Conservation (phyloP, 2,888 invertebrate genomes). For the Eristalis tenax region DNA sequence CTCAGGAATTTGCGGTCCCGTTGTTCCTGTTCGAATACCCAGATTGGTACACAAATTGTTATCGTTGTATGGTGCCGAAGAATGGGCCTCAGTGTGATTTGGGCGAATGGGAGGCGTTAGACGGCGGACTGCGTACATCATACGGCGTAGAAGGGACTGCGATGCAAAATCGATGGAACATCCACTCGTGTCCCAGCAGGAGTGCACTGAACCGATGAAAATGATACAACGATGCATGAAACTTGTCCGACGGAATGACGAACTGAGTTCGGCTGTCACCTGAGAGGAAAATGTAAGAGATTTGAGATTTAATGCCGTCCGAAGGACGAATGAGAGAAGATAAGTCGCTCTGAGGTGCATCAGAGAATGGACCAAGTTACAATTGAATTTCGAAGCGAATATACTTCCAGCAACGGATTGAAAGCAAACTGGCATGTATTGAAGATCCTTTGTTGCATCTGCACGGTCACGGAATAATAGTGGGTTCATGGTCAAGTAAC, state of each 20-base stretch:
- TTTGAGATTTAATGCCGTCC: background rate
- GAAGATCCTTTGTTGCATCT: background rate
- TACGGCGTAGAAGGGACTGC: background rate
- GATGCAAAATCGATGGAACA: conserved; percentile 9
- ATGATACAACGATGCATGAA: background rate
- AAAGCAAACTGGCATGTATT: background rate
- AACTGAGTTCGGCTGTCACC: background rate
- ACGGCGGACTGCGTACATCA: background rate
- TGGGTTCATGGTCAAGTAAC: no score
- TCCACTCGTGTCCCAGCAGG: background rate
- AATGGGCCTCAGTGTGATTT: no score
- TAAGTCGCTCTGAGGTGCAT: background rate
- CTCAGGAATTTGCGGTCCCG: conserved; percentile 21
- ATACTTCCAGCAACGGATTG: background rate
- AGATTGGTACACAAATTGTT: conserved; percentile 7
- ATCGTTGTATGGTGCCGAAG: no score
- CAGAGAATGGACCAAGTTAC: background rate
- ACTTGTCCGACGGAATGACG: background rate
- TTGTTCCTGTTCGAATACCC: conserved; percentile 9
- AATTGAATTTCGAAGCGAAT: background rate
- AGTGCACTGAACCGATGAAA: conserved; percentile 23
- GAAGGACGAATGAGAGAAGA: background rate
- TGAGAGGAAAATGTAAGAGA: background rate
- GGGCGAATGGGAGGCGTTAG: background rate
- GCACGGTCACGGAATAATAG: background rate